phyloP scores from a whole-genome alignment of 2,797 vertebrate genomes.

The Acanthopagrus latus region DNA sequence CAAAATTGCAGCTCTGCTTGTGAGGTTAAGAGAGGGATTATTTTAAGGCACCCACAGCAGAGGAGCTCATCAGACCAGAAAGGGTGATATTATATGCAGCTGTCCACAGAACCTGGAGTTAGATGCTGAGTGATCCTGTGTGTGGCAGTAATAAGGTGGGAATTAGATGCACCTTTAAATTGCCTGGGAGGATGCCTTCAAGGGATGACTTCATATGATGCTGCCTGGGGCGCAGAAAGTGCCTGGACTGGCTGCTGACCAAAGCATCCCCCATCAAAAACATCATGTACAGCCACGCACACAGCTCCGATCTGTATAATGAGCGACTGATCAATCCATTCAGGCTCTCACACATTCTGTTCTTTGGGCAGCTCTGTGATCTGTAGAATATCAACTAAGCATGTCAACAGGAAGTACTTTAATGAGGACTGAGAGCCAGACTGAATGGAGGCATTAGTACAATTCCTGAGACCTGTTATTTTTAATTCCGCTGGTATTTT shows the following conservation, averaged over 20 bases:
- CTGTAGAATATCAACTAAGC: slow-evolving; percentile 54
- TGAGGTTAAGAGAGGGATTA: slow-evolving; percentile 10
- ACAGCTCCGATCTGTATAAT: slow-evolving; percentile 40
- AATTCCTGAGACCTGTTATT: slow-evolving; percentile 33
- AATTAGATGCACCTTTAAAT: slow-evolving; percentile 53
- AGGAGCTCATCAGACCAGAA: slow-evolving; percentile 18
- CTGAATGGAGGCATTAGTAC: slow-evolving; percentile 27
- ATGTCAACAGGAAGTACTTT: slow-evolving; percentile 62
- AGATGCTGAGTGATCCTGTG: slow-evolving; percentile 47
- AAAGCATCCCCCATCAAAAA: slow-evolving; percentile 14
- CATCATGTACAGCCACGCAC: slow-evolving; percentile 36
- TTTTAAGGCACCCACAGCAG: slow-evolving; percentile 3
- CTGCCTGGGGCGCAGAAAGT: slow-evolving; percentile 38
- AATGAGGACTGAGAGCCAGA: slow-evolving; percentile 52
- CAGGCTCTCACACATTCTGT: slow-evolving; percentile 31
- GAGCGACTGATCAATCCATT: slow-evolving; percentile 61
- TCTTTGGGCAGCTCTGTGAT: slow-evolving; percentile 28
- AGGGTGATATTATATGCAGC: slow-evolving; percentile 36
- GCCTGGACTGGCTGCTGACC: slow-evolving; percentile 13
- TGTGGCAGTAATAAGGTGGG: slow-evolving; percentile 52
- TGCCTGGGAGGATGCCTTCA: slow-evolving; percentile 56
- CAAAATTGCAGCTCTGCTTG: neutral
- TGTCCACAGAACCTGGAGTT: slow-evolving; percentile 25
- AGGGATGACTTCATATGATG: slow-evolving; percentile 42
- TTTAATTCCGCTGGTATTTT: slow-evolving; percentile 29